These are phyloP conservation scores for Hyla sarda DNA, from an alignment of 2,113 vertebrate genomes.

Conservation along the genomic window DNA sequence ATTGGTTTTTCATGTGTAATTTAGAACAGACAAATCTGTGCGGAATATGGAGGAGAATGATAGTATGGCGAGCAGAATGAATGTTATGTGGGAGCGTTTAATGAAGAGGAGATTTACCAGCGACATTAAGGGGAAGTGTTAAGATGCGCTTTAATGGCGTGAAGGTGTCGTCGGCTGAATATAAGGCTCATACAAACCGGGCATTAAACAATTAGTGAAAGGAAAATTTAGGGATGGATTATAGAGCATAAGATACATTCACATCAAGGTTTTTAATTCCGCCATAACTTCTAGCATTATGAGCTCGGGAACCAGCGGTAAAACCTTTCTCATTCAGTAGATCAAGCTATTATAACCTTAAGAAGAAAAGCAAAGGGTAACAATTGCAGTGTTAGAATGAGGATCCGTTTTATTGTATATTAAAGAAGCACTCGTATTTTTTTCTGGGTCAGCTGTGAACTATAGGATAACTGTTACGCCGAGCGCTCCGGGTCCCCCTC, in stretches of 20 bases:
- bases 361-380: neutral
- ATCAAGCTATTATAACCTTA: neutral
- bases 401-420: no score
- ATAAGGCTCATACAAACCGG: slow-evolving; percentile 1
- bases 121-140: slow-evolving; percentile 37
- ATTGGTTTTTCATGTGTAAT: slow-evolving; percentile 51
- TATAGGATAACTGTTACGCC: no score
- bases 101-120: slow-evolving; percentile 45
- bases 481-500: no score
- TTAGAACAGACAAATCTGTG: slow-evolving; percentile 29
- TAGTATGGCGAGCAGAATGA: slow-evolving; percentile 38
- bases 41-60: slow-evolving; percentile 33
- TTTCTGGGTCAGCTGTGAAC: no score
- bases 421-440: no score
- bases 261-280: slow-evolving; percentile 1
- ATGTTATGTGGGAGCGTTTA: slow-evolving; percentile 45
- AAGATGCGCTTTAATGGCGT: slow-evolving; percentile 4
- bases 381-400: neutral
- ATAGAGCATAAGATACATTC: slow-evolving; percentile 12
- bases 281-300: slow-evolving; percentile 10
- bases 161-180: slow-evolving; percentile 12
- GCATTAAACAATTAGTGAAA: slow-evolving; percentile 33
- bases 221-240: slow-evolving; percentile 22
- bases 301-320: neutral
- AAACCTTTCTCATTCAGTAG: neutral